A percentile compares a stretch with the other conserved stretches of the same genome.
Evolutionary conservation across 2,797 vertebrate genomes (phyloP).

Genomic region (Macropus fuliginosus): DNA sequence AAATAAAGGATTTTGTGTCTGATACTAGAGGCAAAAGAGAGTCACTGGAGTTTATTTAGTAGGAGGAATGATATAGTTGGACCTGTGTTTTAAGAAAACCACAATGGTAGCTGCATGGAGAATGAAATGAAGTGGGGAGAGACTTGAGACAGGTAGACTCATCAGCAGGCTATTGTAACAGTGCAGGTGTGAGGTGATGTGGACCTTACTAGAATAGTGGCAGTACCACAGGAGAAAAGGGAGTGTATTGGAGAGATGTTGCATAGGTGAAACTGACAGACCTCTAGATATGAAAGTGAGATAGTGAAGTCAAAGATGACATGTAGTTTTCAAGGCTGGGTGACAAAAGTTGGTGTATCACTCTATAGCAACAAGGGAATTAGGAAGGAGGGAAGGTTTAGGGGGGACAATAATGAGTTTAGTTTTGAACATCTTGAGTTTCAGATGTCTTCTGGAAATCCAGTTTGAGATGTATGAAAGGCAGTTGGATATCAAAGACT

Average conservation of each 20-base stretch:
- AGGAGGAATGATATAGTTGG: not conserved
- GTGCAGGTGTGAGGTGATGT: not conserved
- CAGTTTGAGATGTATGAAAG: too few species aligned
- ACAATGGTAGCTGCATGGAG: not conserved
- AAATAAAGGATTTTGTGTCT: not conserved
- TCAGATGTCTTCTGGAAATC: too few species aligned
- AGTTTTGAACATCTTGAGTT: too few species aligned
- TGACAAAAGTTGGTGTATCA: too few species aligned
- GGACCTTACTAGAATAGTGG: not conserved
- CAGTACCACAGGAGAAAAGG: not conserved
- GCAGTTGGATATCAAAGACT: too few species aligned
- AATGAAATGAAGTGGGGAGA: not conserved
- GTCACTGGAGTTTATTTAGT: not conserved
- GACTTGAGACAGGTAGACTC: not conserved
- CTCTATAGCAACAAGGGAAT: too few species aligned
- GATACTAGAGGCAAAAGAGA: not conserved
- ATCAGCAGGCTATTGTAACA: not conserved
- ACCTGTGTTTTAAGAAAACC: not conserved
- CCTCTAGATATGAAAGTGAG: not conserved
- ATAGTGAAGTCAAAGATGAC: not conserved
- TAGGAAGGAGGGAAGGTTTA: too few species aligned
- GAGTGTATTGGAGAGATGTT: not conserved
- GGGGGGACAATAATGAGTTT: too few species aligned
- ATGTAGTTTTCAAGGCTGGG: too few species aligned
- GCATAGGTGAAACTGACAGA: not conserved